Evolutionary conservation across 2,888 invertebrate genomes (phyloP), one percentile per base, ranked within the genome.

Genomic region (Epirrhoe alternata): DNA sequence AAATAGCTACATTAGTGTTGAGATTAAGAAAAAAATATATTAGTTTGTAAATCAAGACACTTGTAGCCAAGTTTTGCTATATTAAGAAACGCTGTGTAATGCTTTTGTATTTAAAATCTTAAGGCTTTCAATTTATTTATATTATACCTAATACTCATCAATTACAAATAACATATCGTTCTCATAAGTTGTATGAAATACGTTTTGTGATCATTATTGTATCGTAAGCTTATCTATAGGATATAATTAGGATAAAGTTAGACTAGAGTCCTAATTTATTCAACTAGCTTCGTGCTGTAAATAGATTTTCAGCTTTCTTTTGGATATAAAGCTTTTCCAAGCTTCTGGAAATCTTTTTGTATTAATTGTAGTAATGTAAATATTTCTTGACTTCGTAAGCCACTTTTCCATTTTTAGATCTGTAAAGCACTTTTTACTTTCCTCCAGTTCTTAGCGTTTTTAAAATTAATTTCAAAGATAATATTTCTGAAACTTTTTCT

Each of bases 101-200:
- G 89, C 89, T 91, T 89, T 82, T 70, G 77, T 78, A 75, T 75
- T 68, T 73, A 74, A 76, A 73, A 75, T 76, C 73, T 59, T 73
- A 74, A 75, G 79, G 78, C 83, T 84, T 76, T 72, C 69, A 24
- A 85, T 79, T 84, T 79, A 73, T 84, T 84, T 79, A 77, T 74
- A 83, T 66, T 72, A 61, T 69, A 72, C 59, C 33, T 70, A 80
- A 86, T 88, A 90, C 86, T 89, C 88, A 88, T 88, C 86, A 90
- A 89, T 89, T 88, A 89, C 73, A 84, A 81, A 81, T 78, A 77
- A 87, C 87, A 90, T 90, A 91, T 90, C 87, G 84, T 86, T 91
- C 65, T 78, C 69, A 70, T 77, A 87, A 86, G 83, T 88, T 88
- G 76, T 79, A 82, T 79, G 82, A 84, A 80, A 77, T 76, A 79